Percentiles rank a stretch among this genome's conserved stretches.
phyloP scores from a whole-genome alignment of 1,140 invertebrate species.

The Aethina tumida region DNA sequence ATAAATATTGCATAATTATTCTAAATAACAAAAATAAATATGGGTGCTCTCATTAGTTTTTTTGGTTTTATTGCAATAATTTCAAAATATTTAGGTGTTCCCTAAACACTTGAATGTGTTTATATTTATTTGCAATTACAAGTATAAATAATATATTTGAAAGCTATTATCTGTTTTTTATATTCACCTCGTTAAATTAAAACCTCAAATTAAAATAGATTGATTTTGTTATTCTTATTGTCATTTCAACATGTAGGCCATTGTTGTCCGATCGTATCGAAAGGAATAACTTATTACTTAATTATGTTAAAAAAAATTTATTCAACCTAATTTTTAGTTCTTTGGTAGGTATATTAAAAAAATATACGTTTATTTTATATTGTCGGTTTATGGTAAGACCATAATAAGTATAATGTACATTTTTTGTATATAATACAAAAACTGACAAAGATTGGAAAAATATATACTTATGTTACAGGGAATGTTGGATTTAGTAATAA shows the following conservation, averaged over 20 bases:
- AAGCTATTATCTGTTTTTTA: no score
- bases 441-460: constrained; percentile 26
- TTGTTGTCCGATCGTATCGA: not conserved
- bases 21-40: no score
- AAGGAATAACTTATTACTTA: constrained; percentile 7
- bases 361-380: constrained; percentile 32
- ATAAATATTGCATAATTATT: no score
- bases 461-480: constrained; percentile 5
- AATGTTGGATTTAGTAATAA: not conserved
- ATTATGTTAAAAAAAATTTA: constrained; percentile 23
- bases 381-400: constrained; percentile 36
- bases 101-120: no score
- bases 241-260: not conserved
- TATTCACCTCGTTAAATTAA: not conserved
- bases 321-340: constrained; percentile 33
- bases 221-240: not conserved
- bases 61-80: no score
- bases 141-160: no score
- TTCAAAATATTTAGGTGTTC: no score
- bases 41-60: no score
- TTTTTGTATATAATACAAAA: constrained; percentile 27
- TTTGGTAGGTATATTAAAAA: constrained; percentile 38
- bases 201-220: not conserved
- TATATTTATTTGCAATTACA: no score
- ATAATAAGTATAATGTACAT: constrained; percentile 31